A percentile compares a stretch with the other conserved stretches of the same genome.
phyloP scores from a whole-genome alignment of 2,888 invertebrate species.

The Drosophila anomalata region DNA sequence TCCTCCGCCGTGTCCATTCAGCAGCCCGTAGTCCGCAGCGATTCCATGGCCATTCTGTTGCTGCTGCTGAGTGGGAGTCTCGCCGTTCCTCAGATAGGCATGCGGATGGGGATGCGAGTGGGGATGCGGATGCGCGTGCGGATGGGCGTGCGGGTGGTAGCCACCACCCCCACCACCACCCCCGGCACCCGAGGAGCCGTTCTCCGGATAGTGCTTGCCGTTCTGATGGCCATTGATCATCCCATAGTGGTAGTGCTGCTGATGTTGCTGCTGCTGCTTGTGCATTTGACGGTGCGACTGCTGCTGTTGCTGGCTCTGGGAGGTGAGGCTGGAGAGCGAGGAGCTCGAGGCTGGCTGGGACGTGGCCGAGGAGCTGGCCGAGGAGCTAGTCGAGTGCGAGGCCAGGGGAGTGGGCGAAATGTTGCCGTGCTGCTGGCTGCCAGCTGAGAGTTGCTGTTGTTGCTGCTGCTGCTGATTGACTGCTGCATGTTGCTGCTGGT shows the following conservation, averaged over 20 bases:
- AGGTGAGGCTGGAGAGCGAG: slow-evolving; percentile 81
- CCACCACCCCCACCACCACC: slow-evolving; percentile 18
- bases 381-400: slow-evolving; percentile 80
- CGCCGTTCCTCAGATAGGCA: slow-evolving; percentile 62
- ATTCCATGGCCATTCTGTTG: slow-evolving; percentile 51
- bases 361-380: slow-evolving; percentile 82
- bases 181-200: slow-evolving; percentile 43
- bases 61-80: slow-evolving; percentile 14
- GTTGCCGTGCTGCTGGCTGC: slow-evolving; percentile 66
- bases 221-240: slow-evolving; percentile 55
- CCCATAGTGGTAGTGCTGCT: slow-evolving; percentile 26
- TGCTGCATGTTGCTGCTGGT: slow-evolving; percentile 69
- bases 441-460: slow-evolving; percentile 53
- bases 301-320: slow-evolving; percentile 73
- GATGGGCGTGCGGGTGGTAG: slow-evolving; percentile 49
- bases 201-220: slow-evolving; percentile 64
- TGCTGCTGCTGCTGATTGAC: slow-evolving; percentile 64
- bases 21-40: slow-evolving; percentile 51
- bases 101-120: slow-evolving; percentile 47
- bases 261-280: slow-evolving; percentile 71
- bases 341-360: slow-evolving; percentile 83
- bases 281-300: slow-evolving; percentile 69
- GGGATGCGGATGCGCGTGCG: slow-evolving; percentile 53
- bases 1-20: slow-evolving; percentile 56
- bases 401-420: slow-evolving; percentile 81